These are phyloP conservation scores for Podabrus alpinus DNA, from an alignment of 2,888 invertebrate genomes.

Conservation along the genomic window DNA sequence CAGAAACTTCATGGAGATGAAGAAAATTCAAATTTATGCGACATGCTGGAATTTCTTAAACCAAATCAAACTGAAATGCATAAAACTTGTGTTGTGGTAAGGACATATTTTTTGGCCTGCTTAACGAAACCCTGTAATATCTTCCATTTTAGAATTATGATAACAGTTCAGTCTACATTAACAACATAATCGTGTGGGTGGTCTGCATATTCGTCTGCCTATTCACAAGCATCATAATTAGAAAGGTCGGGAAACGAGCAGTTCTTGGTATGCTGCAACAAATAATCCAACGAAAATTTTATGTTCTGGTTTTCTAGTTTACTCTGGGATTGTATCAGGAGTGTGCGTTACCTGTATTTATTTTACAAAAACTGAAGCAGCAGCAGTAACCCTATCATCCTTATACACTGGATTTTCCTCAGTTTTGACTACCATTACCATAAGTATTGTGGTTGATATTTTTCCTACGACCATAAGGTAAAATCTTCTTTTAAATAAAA, in stretches of 20 bases:
- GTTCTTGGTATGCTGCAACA: constrained; percentile 57
- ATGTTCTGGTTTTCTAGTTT: not conserved
- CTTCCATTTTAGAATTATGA: constrained; percentile 42
- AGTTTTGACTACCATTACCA: constrained; percentile 63
- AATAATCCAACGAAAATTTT: constrained; percentile 31
- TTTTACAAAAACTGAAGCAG: constrained; percentile 59
- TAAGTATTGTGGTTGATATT: constrained; percentile 66
- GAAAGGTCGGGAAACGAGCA: constrained; percentile 59
- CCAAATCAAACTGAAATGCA: constrained; percentile 29
- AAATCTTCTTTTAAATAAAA: not conserved
- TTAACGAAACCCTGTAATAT: not conserved
- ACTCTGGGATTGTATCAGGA: constrained; percentile 55
- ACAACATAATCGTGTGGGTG: constrained; percentile 69
- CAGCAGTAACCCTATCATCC: constrained; percentile 62
- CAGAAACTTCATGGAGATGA: constrained; percentile 40
- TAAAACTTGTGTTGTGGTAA: constrained; percentile 36
- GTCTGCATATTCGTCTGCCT: constrained; percentile 67
- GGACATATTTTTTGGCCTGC: not conserved
- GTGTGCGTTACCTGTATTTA: constrained; percentile 60
- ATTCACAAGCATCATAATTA: constrained; percentile 62
- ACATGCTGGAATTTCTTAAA: constrained; percentile 57
- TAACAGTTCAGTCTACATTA: constrained; percentile 63
- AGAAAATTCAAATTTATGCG: constrained; percentile 52
- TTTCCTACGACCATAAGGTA: constrained; percentile 71
- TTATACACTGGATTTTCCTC: constrained; percentile 60